phyloP scores from a whole-genome alignment of 2,797 vertebrate species.

The Morelia viridis region DNA sequence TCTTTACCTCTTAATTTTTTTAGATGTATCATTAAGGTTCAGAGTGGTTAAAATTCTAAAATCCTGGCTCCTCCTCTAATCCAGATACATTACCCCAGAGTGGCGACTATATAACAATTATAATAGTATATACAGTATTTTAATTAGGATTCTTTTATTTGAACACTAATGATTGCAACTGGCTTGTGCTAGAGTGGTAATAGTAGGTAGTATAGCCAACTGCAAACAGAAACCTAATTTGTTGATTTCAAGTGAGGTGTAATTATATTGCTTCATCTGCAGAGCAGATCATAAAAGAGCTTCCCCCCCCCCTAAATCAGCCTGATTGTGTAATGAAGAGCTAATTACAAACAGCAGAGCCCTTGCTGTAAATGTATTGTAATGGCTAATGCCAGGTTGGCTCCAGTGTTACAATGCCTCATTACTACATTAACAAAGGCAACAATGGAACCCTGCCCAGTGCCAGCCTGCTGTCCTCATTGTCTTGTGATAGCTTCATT shows the following conservation, averaged over 20 bases:
- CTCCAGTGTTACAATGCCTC: slow-evolving; percentile 75
- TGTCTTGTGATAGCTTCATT: slow-evolving; percentile 53
- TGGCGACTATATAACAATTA: slow-evolving; percentile 58
- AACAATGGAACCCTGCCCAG: slow-evolving; percentile 70
- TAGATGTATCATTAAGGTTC: not conserved
- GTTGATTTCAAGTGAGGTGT: slow-evolving; percentile 82
- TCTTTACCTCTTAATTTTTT: not conserved
- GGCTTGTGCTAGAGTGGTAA: slow-evolving; percentile 64
- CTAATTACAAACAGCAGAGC: slow-evolving; percentile 84
- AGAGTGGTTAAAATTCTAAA: slow-evolving; percentile 11
- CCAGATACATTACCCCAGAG: slow-evolving; percentile 50
- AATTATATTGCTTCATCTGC: slow-evolving; percentile 84
- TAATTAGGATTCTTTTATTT: slow-evolving; percentile 74
- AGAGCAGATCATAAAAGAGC: slow-evolving; percentile 80
- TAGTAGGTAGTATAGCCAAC: slow-evolving; percentile 73
- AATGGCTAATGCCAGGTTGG: slow-evolving; percentile 80
- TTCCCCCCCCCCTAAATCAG: slow-evolving; percentile 81
- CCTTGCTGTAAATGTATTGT: slow-evolving; percentile 79
- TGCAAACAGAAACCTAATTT: slow-evolving; percentile 80
- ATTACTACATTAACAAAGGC: slow-evolving; percentile 81
- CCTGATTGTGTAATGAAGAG: slow-evolving; percentile 85
- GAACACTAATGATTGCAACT: slow-evolving; percentile 70
- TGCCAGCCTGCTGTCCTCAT: slow-evolving; percentile 54
- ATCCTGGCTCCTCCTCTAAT: slow-evolving; percentile 59
- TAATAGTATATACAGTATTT: slow-evolving; percentile 65